A percentile compares a stretch with the other conserved stretches of the same genome.
These are phyloP conservation scores for Dipodomys merriami DNA, from an alignment of 2,113 vertebrate species.

Conservation along the genomic window DNA sequence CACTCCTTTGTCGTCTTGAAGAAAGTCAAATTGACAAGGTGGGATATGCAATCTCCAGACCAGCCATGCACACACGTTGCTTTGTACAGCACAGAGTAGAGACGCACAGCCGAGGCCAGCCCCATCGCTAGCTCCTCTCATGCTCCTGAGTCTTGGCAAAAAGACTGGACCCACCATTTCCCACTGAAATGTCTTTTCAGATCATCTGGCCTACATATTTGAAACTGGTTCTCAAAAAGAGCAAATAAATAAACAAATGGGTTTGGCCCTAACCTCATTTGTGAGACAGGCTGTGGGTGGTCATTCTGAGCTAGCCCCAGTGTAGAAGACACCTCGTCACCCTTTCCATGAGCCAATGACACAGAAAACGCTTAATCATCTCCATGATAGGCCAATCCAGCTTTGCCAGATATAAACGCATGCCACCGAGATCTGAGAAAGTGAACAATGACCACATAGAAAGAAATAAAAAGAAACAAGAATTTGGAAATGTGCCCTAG, in stretches of 20 bases:
- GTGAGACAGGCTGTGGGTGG: constrained; percentile 45
- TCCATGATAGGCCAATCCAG: neutral
- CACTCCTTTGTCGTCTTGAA: neutral
- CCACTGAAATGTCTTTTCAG: constrained; percentile 45
- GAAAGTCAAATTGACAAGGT: constrained; percentile 47
- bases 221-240: constrained; percentile 36
- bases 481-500: neutral
- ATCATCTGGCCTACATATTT: constrained; percentile 66
- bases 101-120: neutral
- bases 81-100: neutral
- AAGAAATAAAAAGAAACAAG: constrained; percentile 18
- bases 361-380: neutral
- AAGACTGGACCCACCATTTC: constrained; percentile 28
- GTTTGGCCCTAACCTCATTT: neutral
- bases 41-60: neutral
- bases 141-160: constrained; percentile 32
- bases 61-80: neutral
- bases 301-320: constrained; percentile 35
- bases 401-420: neutral
- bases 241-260: constrained; percentile 63
- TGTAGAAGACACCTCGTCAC: neutral
- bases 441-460: neutral
- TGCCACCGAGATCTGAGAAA: neutral
- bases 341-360: constrained; percentile 6
- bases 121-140: neutral